Conservation (phyloP, 2,888 invertebrate genomes). For the Cataglyphis livida region DNA sequence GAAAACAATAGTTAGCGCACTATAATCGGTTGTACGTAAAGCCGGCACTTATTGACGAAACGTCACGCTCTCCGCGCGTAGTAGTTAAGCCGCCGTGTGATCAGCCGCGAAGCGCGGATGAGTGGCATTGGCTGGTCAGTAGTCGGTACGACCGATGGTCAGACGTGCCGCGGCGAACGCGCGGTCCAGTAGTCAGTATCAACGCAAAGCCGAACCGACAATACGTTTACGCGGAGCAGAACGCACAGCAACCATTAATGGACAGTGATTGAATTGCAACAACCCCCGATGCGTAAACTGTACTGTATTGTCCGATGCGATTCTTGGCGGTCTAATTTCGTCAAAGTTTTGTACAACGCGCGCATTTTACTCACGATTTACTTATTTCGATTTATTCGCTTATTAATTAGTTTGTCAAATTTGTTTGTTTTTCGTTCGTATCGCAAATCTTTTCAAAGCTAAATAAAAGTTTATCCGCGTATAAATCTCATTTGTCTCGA, state of each 20-base stretch:
- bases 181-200: slow-evolving; percentile 40
- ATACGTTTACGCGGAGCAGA: background rate
- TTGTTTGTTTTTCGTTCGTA: background rate
- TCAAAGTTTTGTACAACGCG: background rate
- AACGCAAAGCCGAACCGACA: slow-evolving; percentile 13
- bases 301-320: background rate
- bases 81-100: slow-evolving; percentile 23
- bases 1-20: slow-evolving; percentile 26
- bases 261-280: slow-evolving; percentile 14
- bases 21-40: background rate
- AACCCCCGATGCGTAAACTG: slow-evolving; percentile 13
- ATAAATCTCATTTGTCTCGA: background rate
- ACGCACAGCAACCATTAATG: slow-evolving; percentile 5
- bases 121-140: background rate
- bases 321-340: background rate
- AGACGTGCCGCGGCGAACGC: background rate
- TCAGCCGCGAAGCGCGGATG: slow-evolving; percentile 7
- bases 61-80: background rate
- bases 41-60: slow-evolving; percentile 23
- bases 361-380: background rate
- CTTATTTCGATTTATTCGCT: background rate
- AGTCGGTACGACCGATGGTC: slow-evolving; percentile 5
- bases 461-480: slow-evolving; percentile 29
- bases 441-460: background rate
- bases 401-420: background rate